phyloP scores from a whole-genome alignment of 2,797 vertebrate species.

The Dipus sagitta region DNA sequence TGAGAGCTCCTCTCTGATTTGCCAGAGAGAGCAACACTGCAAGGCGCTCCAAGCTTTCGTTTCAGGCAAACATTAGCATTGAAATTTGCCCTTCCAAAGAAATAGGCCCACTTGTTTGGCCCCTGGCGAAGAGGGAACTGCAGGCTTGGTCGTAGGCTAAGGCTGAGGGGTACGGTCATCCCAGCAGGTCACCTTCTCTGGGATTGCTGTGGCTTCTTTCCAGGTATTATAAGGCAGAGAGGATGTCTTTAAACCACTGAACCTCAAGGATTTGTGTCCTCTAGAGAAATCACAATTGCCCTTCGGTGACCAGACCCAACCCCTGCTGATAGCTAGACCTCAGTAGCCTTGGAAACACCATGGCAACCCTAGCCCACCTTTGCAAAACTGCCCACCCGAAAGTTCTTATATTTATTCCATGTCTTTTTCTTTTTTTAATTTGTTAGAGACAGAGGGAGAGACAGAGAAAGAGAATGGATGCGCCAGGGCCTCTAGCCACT shows the following conservation, averaged over 20 bases:
- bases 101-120: background rate
- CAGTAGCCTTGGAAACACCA: background rate
- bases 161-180: background rate
- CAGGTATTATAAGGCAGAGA: background rate
- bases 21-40: slow-evolving; percentile 40
- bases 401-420: background rate
- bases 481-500: no score
- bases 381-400: background rate
- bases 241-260: background rate
- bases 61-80: background rate
- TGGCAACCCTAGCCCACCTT: background rate
- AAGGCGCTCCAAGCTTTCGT: background rate
- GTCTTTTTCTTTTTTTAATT: no score
- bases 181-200: background rate
- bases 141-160: background rate
- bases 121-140: background rate
- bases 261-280: background rate
- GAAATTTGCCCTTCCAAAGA: slow-evolving; percentile 9
- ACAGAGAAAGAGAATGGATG: no score
- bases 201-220: accelerated
- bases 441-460: no score
- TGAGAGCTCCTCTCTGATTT: slow-evolving; percentile 45
- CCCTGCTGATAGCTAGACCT: background rate
- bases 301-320: background rate
- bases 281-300: background rate